Evolutionary conservation across 2,888 invertebrate species (phyloP).

Genomic region (Pachymerium ferrugineum): DNA sequence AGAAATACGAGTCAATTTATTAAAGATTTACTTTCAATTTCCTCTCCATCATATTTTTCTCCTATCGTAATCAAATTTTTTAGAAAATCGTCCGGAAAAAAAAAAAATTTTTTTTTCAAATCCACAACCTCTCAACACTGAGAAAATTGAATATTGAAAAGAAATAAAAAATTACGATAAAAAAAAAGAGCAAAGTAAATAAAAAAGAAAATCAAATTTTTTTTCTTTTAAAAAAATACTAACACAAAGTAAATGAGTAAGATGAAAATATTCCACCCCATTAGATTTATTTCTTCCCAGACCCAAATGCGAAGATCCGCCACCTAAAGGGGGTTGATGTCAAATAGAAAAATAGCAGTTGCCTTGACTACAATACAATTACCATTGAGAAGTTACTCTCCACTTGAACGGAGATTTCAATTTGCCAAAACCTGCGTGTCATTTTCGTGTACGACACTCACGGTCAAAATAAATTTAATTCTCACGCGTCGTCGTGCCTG

Average conservation of each 20-base stretch:
- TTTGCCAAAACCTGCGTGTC: not conserved
- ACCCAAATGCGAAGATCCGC: not conserved
- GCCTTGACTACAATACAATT: not conserved
- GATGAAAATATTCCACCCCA: too few relatives aligned
- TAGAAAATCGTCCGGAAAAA: not conserved
- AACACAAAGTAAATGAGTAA: too few relatives aligned
- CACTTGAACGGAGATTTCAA: constrained; percentile 5
- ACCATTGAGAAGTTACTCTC: not conserved
- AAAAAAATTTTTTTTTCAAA: not conserved
- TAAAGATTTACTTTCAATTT: not conserved
- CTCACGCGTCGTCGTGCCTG: not conserved
- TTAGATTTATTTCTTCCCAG: not conserved
- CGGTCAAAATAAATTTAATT: not conserved
- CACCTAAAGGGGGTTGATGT: not conserved
- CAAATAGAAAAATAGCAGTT: not conserved
- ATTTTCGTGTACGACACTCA: not conserved
- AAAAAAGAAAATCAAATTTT: too few relatives aligned
- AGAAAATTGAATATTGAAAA: not conserved
- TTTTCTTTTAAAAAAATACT: too few relatives aligned
- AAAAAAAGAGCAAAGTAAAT: too few relatives aligned
- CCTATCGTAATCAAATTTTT: not conserved
- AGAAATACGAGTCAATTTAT: not conserved
- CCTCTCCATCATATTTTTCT: not conserved
- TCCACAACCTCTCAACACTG: too few relatives aligned
- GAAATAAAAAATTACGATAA: not conserved